Percentiles rank a stretch among this genome's conserved stretches.
These are phyloP conservation scores for Lampropteryx suffumata DNA, from an alignment of 2,888 invertebrate species.

Conservation along the genomic window DNA sequence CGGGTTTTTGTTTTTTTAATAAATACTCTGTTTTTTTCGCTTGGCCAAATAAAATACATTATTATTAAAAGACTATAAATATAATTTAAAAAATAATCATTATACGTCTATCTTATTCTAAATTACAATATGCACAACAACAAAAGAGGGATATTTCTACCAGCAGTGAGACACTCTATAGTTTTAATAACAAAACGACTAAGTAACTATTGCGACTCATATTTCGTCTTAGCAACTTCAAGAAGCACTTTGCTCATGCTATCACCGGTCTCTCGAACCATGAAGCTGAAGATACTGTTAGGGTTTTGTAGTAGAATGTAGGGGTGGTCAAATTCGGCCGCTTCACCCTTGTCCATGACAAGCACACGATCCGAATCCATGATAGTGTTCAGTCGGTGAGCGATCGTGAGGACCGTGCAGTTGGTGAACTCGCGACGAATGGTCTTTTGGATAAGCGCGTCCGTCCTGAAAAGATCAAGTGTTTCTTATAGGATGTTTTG, in stretches of 20 bases:
- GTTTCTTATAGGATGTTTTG: neutral
- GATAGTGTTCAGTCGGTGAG: conserved; percentile 94
- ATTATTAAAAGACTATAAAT: neutral
- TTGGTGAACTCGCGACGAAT: conserved; percentile 89
- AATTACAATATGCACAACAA: no score
- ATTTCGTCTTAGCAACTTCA: conserved; percentile 65
- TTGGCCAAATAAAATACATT: no score
- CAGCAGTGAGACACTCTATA: no score
- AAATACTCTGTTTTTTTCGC: no score
- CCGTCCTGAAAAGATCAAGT: conserved; percentile 65
- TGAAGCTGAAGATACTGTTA: conserved; percentile 83
- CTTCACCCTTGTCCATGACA: conserved; percentile 91
- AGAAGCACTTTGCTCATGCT: conserved; percentile 58
- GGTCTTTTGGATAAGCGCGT: conserved; percentile 91
- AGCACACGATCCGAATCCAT: conserved; percentile 95
- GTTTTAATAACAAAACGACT: neutral
- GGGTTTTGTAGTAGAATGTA: conserved; percentile 83
- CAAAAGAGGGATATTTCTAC: no score
- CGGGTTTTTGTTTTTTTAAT: no score
- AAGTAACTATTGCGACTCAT: conserved; percentile 35
- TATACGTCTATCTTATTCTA: no score
- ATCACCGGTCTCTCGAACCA: conserved; percentile 87
- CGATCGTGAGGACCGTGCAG: conserved; percentile 95
- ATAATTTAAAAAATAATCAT: neutral
- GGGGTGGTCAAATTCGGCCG: conserved; percentile 88